Evolutionary conservation across 2,888 invertebrate species (phyloP).

Genomic region (Lucinisca nassula): DNA sequence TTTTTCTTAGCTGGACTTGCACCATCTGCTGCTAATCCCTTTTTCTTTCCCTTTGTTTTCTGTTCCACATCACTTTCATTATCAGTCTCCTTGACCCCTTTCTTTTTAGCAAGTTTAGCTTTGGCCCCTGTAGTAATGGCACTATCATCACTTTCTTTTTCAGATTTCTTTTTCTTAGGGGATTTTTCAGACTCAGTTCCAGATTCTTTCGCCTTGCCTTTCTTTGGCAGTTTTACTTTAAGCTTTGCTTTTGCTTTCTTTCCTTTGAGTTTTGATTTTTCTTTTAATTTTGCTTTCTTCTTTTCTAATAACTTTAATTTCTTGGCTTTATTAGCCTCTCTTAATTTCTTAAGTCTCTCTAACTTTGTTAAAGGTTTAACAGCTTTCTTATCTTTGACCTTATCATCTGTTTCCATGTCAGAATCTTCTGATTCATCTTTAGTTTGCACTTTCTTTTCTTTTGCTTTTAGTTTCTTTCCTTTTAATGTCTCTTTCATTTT

Average conservation of each 20-base stretch:
- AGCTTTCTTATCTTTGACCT: constrained; percentile 31
- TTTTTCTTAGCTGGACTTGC: neutral
- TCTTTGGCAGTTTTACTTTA: neutral
- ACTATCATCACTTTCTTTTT: neutral
- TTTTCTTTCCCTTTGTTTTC: neutral
- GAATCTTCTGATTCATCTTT: constrained; percentile 27
- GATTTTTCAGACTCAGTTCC: neutral
- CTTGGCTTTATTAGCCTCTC: constrained; percentile 62
- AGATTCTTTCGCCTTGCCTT: neutral
- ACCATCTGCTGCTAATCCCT: neutral
- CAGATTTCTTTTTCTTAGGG: neutral
- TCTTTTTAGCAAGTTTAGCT: neutral
- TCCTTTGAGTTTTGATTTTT: no score
- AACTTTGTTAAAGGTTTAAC: constrained; percentile 60
- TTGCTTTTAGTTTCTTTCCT: constrained; percentile 43
- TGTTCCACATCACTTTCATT: neutral
- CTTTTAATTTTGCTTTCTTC: constrained; percentile 46
- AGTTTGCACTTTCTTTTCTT: constrained; percentile 28
- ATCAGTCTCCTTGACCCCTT: neutral
- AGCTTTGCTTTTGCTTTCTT: constrained; percentile 18
- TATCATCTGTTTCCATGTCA: constrained; percentile 36
- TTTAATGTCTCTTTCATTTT: constrained; percentile 48
- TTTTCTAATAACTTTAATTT: constrained; percentile 57
- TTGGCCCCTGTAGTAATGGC: neutral
- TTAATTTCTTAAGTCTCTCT: constrained; percentile 60